Percentiles rank a stretch among this genome's conserved stretches.
Conservation (phyloP, 2,797 vertebrate species). For the Pangasius krempfi region DNA sequence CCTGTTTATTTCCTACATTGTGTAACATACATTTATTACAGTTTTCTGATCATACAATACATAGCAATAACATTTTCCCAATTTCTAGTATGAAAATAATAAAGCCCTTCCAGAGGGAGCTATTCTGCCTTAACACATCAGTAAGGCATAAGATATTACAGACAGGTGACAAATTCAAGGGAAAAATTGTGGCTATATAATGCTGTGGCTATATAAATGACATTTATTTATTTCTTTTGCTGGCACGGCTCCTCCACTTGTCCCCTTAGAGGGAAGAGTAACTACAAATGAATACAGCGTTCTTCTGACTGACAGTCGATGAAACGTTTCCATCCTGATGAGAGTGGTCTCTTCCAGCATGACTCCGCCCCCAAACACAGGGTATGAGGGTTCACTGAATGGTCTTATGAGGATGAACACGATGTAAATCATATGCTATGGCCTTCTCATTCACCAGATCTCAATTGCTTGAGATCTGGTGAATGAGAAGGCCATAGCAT, state of each 20-base stretch:
- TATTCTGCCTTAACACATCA: neutral
- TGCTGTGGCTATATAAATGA: too few species aligned
- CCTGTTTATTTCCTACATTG: neutral
- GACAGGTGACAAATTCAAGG: neutral
- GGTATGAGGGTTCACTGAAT: neutral
- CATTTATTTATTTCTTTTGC: neutral
- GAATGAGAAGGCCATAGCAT: too few species aligned
- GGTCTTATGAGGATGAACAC: neutral
- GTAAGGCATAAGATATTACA: neutral
- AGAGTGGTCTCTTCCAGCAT: neutral
- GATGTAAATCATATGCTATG: neutral
- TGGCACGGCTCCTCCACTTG: neutral
- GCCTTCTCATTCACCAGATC: neutral
- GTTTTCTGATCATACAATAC: constrained; percentile 4
- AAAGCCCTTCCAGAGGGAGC: constrained; percentile 3
- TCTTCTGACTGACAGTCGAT: neutral
- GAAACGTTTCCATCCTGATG: neutral
- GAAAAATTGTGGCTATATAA: neutral
- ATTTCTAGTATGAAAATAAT: constrained; percentile 30
- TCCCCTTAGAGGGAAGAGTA: neutral
- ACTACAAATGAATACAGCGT: neutral
- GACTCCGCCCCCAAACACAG: neutral
- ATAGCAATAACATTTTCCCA: neutral
- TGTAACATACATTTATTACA: constrained; percentile 18
- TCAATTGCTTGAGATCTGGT: too few species aligned